Base-by-base conservation (phyloP, 1,140 invertebrate genomes). In the Thalassaphorura encarpata region DNA sequence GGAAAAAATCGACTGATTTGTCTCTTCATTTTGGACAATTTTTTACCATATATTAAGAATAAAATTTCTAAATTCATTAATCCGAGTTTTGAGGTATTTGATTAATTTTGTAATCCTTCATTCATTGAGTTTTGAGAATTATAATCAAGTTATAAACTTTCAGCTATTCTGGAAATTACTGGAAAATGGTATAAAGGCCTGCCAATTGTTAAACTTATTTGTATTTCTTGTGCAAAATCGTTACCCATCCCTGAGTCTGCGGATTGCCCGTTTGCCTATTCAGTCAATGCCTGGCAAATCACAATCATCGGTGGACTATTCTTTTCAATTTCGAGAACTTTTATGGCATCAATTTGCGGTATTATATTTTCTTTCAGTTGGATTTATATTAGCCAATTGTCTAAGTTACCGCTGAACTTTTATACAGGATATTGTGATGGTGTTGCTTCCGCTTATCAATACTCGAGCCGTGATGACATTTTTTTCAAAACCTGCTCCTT, bases 291-390 rank as follows among this genome's bases (percentile, higher is more conserved):
- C 68, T 63, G 64, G 74, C 68, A 67, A 76, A 70, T 21, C 47
- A 3, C 46, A 52, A 16, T 31, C 51, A 0, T 69, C 72, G 70
- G 64, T 78, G 66, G 71, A 80, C 67, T 76, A 81, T 73, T 67
- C 76, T 68, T 71, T 73, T 59, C 79, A 80, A 74, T 81, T 79
- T 16, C 70, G 81, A 54, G 80, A 82, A 70, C 61, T 83, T 29
- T 67, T 83, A 15, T 82, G 80, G 80, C 77, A 81, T 67, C 79
- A 80, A 63, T 79, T 81, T 67, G 79, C 81, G 70, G 80, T 81
- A 70, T 74, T 76, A 70, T 52, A 2, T 18, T 15, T 27, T 29
- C 16, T 27, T 51, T 60, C 29, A 23, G 52, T 50, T 51, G 51
- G 40, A 42, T 58, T 50, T 52, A 26, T 19, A n/a, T 18, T n/a